These are phyloP conservation scores for Cataglyphis altisquamis DNA, from an alignment of 2,888 invertebrate species.

Conservation along the genomic window DNA sequence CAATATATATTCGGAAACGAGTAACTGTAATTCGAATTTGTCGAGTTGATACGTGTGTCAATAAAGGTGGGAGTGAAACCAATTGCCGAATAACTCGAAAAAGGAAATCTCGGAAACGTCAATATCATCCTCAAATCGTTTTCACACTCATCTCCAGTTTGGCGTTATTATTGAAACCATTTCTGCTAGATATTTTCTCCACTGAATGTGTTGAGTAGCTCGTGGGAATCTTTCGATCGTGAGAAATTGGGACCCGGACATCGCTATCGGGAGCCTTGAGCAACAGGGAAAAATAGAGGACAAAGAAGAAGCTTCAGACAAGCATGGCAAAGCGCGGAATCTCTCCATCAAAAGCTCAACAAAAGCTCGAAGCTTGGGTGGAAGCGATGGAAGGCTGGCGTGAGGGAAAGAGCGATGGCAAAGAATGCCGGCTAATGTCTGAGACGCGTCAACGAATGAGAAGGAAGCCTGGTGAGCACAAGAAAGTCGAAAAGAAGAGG, in stretches of 20 bases:
- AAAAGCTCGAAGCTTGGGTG: slow-evolving; percentile 75
- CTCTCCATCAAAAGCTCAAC: slow-evolving; percentile 79
- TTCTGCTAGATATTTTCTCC: slow-evolving; percentile 33
- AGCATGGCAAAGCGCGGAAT: slow-evolving; percentile 76
- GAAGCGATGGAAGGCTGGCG: slow-evolving; percentile 53
- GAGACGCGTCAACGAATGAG: slow-evolving; percentile 71
- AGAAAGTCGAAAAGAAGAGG: slow-evolving; percentile 55
- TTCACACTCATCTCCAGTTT: slow-evolving; percentile 30
- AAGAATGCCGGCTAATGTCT: slow-evolving; percentile 77
- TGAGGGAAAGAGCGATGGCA: slow-evolving; percentile 58
- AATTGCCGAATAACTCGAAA: slow-evolving; percentile 32
- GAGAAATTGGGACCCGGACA: slow-evolving; percentile 70
- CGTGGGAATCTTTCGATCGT: slow-evolving; percentile 67
- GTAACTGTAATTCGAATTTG: slow-evolving; percentile 29
- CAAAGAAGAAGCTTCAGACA: slow-evolving; percentile 68
- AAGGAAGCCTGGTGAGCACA: slow-evolving; percentile 34
- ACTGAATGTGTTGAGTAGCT: slow-evolving; percentile 54
- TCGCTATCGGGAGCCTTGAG: slow-evolving; percentile 56
- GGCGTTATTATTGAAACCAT: slow-evolving; percentile 52
- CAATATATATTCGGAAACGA: slow-evolving; percentile 24
- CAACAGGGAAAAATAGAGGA: slow-evolving; percentile 35
- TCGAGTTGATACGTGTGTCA: slow-evolving; percentile 27
- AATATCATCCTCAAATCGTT: slow-evolving; percentile 35
- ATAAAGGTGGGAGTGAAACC: slow-evolving; percentile 7
- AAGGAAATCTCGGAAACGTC: slow-evolving; percentile 31